Base-by-base conservation (phyloP, 2,888 invertebrate species). In the Conomelus anceps region DNA sequence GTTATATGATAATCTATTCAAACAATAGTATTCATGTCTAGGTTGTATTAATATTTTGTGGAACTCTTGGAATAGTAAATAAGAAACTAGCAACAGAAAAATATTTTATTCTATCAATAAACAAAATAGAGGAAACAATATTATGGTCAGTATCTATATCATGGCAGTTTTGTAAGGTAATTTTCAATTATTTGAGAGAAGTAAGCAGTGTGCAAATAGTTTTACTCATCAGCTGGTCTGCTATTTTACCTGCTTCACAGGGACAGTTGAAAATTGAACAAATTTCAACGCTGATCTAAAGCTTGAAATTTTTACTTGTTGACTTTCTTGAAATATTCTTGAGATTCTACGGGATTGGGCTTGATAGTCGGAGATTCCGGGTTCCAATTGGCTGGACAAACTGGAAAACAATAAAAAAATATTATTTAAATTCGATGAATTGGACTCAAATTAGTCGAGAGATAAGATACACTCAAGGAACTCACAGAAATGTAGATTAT, bases 311-410 rank as follows among this genome's bases (percentile, higher is more conserved):
- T 86, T 91, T 87, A 91, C 85, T 91, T 90, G 90, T 92, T 92
- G 11, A 92, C 92, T 91, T 91, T 96, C 91, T 95, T 94, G 93
- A 99, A 99, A 94, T 98, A 99, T 92, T 97, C 96, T 93, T 97
- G 97, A 91, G 98, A 97, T 26, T 95, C 97, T 91, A 95, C 95
- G 0, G 98, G 98, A 93, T 96, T 96, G 0, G 99, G 98, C 93
- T 98, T 98, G 92, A 99, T 99, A 0, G 98, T 98, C 91, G 96
- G 96, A 0, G 96, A 95, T 0, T 97, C 96, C 1, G 97, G 97
- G 92, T 96, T 96, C 99, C 99, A 99, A 92, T 98, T 98, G 3
- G 99, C 99, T 3, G 99, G 99, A 92, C 99, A 99, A 23, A 99
- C 98, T 96, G 93, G 90, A 93, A 94, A 91, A 92, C 89, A 91